Percentiles rank a stretch among this genome's conserved stretches.
Conservation (phyloP, 2,797 vertebrate species). For the Vireo griseus region DNA sequence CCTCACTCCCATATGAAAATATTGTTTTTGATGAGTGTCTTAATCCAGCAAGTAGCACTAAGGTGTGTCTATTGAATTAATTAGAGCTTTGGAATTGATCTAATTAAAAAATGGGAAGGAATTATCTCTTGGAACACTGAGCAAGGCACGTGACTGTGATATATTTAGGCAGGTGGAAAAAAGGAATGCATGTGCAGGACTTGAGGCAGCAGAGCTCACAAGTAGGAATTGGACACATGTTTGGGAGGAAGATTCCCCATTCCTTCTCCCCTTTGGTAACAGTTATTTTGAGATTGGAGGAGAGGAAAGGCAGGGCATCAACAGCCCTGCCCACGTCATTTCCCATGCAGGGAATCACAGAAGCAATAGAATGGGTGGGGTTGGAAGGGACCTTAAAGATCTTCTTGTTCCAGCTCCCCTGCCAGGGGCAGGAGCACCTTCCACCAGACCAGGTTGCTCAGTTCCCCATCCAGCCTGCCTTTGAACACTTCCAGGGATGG, state of each 20-base stretch:
- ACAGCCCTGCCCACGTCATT: accelerated
- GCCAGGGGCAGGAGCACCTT: accelerated
- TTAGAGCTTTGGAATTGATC: neutral
- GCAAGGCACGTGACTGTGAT: neutral
- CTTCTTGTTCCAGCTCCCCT: accelerated
- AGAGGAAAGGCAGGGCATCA: neutral
- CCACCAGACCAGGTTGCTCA: neutral
- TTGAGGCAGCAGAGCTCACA: neutral
- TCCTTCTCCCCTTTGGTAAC: neutral
- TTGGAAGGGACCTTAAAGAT: neutral
- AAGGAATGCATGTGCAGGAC: accelerated
- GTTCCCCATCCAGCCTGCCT: neutral
- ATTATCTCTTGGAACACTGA: neutral
- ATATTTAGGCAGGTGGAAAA: neutral
- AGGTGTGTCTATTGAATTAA: neutral
- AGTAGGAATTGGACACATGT: neutral
- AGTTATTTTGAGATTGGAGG: neutral
- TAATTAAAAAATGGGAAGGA: neutral
- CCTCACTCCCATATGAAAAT: neutral
- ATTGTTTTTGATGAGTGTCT: neutral
- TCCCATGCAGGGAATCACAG: neutral
- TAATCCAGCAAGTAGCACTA: neutral
- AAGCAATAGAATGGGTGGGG: neutral
- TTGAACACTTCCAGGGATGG: neutral
- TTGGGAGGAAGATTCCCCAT: neutral